These are phyloP conservation scores for Andricus quercusramuli DNA, from an alignment of 2,888 invertebrate genomes.

Conservation along the genomic window DNA sequence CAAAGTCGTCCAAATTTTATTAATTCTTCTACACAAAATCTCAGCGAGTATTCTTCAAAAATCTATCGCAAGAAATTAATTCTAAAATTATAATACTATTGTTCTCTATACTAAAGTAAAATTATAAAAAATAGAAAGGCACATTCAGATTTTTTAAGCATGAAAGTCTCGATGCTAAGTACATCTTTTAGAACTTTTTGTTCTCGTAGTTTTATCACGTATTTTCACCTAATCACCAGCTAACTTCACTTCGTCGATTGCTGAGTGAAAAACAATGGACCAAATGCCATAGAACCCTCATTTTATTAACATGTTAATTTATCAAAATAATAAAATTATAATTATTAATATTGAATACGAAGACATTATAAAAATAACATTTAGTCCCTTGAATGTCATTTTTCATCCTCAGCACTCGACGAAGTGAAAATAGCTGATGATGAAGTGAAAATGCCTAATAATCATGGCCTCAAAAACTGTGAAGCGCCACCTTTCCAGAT, in stretches of 20 bases:
- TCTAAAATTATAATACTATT: conserved; percentile 20
- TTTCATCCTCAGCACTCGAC: too few relatives aligned
- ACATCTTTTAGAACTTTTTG: background rate
- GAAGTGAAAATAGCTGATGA: too few relatives aligned
- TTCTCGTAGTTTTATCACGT: background rate
- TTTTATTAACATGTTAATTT: too few relatives aligned
- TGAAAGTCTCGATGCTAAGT: background rate
- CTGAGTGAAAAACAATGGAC: too few relatives aligned
- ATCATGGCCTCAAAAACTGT: background rate
- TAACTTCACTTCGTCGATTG: too few relatives aligned
- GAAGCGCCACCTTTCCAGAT: background rate
- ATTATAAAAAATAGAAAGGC: conserved; percentile 21
- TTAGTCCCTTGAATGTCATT: too few relatives aligned
- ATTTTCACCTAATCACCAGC: too few relatives aligned
- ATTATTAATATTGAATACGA: too few relatives aligned
- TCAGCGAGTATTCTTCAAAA: background rate
- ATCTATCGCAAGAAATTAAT: background rate
- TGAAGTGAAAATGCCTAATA: background rate
- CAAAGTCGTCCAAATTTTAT: background rate
- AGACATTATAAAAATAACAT: too few relatives aligned
- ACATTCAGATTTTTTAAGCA: background rate
- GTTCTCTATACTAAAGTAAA: conserved; percentile 22
- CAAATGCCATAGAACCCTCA: too few relatives aligned
- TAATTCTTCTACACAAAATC: background rate
- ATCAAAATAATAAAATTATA: too few relatives aligned